These are phyloP conservation scores for Baryphthengus martii DNA, from an alignment of 2,113 vertebrate species.

Conservation along the genomic window DNA sequence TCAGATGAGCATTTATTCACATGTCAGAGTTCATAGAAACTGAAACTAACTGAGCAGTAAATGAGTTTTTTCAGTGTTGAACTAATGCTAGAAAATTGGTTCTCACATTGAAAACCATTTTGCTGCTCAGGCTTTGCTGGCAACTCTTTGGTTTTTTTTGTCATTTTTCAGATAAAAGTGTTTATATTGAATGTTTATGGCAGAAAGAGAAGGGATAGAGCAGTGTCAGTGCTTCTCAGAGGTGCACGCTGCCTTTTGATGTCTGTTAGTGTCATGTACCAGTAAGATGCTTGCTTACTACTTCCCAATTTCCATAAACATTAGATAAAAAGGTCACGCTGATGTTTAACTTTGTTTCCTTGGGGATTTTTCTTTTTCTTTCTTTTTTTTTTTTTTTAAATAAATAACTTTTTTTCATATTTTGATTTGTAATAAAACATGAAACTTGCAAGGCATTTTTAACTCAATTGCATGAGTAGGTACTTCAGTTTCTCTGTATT, in stretches of 20 bases:
- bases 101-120: background rate
- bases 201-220: background rate
- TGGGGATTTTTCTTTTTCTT: background rate
- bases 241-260: background rate
- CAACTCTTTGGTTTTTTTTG: background rate
- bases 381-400: too few species aligned
- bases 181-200: background rate
- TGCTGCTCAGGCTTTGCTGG: background rate
- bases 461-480: background rate
- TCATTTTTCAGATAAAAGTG: background rate
- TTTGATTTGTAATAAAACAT: background rate
- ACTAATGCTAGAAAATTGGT: background rate
- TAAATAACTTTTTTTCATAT: background rate
- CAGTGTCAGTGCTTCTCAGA: background rate
- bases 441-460: background rate
- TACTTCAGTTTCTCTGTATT: background rate
- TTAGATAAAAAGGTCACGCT: background rate
- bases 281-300: background rate
- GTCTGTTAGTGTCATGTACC: background rate
- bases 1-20: background rate
- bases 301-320: background rate
- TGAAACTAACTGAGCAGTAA: conserved; percentile 20
- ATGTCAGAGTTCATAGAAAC: background rate
- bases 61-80: background rate
- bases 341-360: background rate